A percentile compares a stretch with the other conserved stretches of the same genome.
These are phyloP conservation scores for Drosophila bifasciata DNA, from an alignment of 1,140 invertebrate species.

Conservation along the genomic window DNA sequence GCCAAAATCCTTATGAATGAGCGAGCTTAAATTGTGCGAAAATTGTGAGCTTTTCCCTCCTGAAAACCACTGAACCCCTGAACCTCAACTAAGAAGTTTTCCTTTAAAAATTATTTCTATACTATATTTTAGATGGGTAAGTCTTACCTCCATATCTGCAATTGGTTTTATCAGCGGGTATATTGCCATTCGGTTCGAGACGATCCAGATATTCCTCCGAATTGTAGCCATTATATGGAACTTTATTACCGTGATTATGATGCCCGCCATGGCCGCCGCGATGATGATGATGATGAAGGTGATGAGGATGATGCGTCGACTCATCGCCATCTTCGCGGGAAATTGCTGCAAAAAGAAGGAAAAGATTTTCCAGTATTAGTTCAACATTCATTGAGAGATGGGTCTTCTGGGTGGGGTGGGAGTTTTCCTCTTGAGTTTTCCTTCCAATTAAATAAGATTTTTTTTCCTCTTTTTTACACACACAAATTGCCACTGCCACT, in stretches of 20 bases:
- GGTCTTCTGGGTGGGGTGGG: neutral
- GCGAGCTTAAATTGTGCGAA: slow-evolving; percentile 43
- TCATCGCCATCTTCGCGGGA: slow-evolving; percentile 91
- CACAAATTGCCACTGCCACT: too few species aligned
- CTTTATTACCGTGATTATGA: slow-evolving; percentile 86
- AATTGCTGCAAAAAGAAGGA: slow-evolving; percentile 86
- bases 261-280: slow-evolving; percentile 78
- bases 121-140: too few species aligned
- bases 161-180: slow-evolving; percentile 85
- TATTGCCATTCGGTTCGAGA: slow-evolving; percentile 94
- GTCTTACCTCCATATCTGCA: slow-evolving; percentile 83
- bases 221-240: slow-evolving; percentile 93
- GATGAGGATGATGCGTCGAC: slow-evolving; percentile 83
- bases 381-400: neutral
- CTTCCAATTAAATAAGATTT: slow-evolving; percentile 32
- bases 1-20: slow-evolving; percentile 76
- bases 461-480: too few species aligned
- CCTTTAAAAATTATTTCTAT: too few species aligned
- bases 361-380: slow-evolving; percentile 49
- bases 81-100: too few species aligned
- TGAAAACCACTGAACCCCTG: too few species aligned
- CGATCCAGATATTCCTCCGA: slow-evolving; percentile 95
- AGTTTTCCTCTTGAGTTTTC: slow-evolving; percentile 18
- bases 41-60: slow-evolving; percentile 1
- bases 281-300: slow-evolving; percentile 77